Base-by-base conservation (phyloP, 1,140 invertebrate genomes). In the Leptinotarsa lineolata region DNA sequence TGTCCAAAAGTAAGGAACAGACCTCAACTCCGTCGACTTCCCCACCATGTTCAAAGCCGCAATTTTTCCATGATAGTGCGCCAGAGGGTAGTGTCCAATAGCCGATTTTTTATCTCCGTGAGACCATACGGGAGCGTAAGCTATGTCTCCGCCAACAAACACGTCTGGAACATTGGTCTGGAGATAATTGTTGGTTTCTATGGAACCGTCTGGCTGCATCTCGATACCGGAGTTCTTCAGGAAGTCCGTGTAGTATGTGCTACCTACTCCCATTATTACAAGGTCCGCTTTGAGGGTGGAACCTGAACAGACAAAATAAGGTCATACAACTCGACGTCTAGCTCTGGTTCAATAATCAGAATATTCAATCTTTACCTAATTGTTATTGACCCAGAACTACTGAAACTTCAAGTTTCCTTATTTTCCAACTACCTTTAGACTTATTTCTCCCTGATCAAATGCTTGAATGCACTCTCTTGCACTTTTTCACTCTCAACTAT, bases 1-100 rank as follows among this genome's bases (percentile, higher is more conserved):
- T 0, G 95, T 96, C 93, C 96, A 98, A 85, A 98, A 99, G 83
- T 93, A 98, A 2, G 97, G 96, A 1, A 98, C 93, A 0, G 91
- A 87, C 76, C 88, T 85, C 13, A 93, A 79, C 4, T 86, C 82
- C 0, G 86, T 88, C 65, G 89, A 89, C 70, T 88, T 88, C 1
- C 88, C 86, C 6, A 90, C 74, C 86, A 98, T 96, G 84, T 96
- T 97, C 45, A 92, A 85, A 18, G 93, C 96, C 11, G 95, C 96
- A 64, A 93, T 88, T 75, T 89, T 89, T 1, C 96, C 97, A 83
- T 97, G 96, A 79, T 95, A 92, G 77, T 95, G 93, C 0, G 97
- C 93, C 79, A 98, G 88, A 39, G 93, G 90, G 87, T 93, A 96
- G 83, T 98, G 97, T n/a, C 95, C 95, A 74, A 97, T 94, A 21